Conservation (phyloP, 2,797 vertebrate species). For the Corythornis leucogaster region DNA sequence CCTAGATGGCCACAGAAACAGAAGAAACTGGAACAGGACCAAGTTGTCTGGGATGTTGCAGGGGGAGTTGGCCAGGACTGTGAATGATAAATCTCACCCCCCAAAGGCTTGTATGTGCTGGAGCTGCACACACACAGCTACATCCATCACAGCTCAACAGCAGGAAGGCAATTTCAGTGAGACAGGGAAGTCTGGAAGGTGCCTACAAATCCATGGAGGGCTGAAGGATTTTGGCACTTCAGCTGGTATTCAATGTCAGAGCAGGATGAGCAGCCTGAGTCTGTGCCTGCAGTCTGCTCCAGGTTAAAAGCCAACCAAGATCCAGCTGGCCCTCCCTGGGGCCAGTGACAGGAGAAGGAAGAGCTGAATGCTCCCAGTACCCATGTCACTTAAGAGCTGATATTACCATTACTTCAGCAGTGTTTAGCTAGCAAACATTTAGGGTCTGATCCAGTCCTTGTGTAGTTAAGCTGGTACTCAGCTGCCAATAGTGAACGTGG, state of each 20-base stretch:
- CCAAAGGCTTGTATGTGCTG: neutral
- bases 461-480: neutral
- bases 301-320: neutral
- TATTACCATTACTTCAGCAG: neutral
- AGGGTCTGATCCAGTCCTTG: neutral
- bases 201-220: neutral
- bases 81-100: rapidly evolving
- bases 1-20: neutral
- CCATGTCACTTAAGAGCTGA: neutral
- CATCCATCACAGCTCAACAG: neutral
- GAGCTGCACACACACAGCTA: neutral
- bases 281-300: neutral
- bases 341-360: neutral
- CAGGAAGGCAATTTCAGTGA: neutral
- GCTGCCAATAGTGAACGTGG: neutral
- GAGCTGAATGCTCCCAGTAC: neutral
- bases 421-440: neutral
- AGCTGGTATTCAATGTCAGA: rapidly evolving
- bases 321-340: neutral
- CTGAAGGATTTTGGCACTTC: neutral
- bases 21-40: neutral
- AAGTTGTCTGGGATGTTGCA: neutral
- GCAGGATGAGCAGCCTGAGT: neutral
- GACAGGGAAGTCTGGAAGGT: neutral
- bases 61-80: neutral